Evolutionary conservation across 2,888 invertebrate species (phyloP).

Genomic region (Disparrhopalites patrizii): DNA sequence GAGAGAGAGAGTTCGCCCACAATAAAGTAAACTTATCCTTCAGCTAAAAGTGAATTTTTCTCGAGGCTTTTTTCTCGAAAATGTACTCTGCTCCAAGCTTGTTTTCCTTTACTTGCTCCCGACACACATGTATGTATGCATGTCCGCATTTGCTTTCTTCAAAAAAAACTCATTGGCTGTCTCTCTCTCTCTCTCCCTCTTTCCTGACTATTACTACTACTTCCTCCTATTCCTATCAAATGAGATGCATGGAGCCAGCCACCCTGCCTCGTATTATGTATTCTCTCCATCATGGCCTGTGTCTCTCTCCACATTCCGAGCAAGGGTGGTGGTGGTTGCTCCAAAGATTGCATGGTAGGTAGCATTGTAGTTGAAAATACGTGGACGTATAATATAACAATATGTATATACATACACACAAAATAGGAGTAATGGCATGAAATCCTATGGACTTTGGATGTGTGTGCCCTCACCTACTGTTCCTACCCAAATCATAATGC

Average conservation of each 20-base stretch:
- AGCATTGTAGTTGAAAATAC: no score
- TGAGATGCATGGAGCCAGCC: background rate
- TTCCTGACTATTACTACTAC: background rate
- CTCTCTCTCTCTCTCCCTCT: no score
- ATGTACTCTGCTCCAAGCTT: slow-evolving; percentile 26
- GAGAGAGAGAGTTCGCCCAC: slow-evolving; percentile 3
- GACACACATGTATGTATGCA: no score
- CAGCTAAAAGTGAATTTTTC: slow-evolving; percentile 36
- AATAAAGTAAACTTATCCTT: slow-evolving; percentile 35
- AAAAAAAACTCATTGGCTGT: background rate
- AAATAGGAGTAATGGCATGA: no score
- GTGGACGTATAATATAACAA: no score
- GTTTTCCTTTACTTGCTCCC: slow-evolving; percentile 31
- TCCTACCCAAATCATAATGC: background rate
- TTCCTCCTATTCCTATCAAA: background rate
- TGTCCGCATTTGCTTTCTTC: no score
- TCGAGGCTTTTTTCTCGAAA: slow-evolving; percentile 31
- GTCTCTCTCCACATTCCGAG: no score
- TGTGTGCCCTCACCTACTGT: background rate
- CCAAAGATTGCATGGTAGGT: no score
- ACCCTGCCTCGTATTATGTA: background rate
- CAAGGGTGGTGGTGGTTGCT: no score
- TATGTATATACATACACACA: no score
- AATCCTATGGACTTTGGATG: no score
- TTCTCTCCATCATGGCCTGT: background rate